Evolutionary conservation across 2,797 vertebrate species (phyloP), one percentile per base, ranked within the genome.

Genomic region (Odontamblyopus lacepedii): DNA sequence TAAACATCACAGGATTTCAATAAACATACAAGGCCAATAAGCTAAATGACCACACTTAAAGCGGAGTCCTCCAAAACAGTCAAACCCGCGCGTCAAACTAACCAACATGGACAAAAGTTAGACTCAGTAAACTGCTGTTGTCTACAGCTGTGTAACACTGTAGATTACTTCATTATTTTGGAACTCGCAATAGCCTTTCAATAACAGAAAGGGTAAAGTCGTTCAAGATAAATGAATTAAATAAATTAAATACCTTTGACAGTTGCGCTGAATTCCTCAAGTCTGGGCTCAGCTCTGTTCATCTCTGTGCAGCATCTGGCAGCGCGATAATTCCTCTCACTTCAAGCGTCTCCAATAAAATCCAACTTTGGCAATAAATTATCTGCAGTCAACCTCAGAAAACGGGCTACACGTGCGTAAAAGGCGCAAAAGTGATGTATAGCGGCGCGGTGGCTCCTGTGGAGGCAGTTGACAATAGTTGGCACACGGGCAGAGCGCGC

Each of bases 331-430:
- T 74, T 82, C 85, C 74, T 62, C 74, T 67, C 72, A 62, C 50
- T 57, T 76, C 64, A 63, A 61, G 70, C 32, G 69, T 69, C 80
- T 79, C 48, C 74, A 74, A 78, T 60, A 74, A 84, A 89, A 86
- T 91, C 89, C 89, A 89, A 92, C 85, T 92, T 90, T 86, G 38
- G 67, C n/a, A 75, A 72, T 59, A 78, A 85, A 74, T 9, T 4
- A 66, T 66, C 50, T 63, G 63, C 35, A 0, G 35, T 55, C 71
- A 15, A 69, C 32, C 38, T 50, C 50, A 8, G 32, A 6, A 11
- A 44, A 19, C 26, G 41, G 11, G 11, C 5, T 8, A 48, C 15
- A 8, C 6, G 44, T 48, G 38, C 23, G 38, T 7, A 27, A 41
- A 19, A 27, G 56, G 65, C 13, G 1, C 4, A 65, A 56, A 27